Percentiles rank a stretch among this genome's conserved stretches.
Conservation (phyloP, 2,113 vertebrate species). For the Gymnobelideus leadbeateri region DNA sequence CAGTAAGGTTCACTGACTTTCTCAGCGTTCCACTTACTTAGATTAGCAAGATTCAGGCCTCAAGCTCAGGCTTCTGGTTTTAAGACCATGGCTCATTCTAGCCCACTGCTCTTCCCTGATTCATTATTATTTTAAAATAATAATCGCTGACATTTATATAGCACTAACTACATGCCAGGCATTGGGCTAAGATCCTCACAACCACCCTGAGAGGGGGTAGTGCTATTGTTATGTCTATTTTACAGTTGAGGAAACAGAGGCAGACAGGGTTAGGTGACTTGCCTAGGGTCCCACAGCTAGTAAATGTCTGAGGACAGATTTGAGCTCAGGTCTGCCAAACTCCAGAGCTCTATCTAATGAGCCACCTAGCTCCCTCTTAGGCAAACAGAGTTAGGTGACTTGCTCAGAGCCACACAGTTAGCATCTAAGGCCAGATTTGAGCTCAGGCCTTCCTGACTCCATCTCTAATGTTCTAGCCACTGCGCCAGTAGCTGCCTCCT, state of each 20-base stretch:
- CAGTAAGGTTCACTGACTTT: background rate
- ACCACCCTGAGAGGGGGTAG: background rate
- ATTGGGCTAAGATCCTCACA: background rate
- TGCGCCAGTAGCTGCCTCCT: too few species aligned
- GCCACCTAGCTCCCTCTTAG: too few species aligned
- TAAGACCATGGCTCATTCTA: background rate
- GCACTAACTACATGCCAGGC: background rate
- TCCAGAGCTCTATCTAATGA: background rate
- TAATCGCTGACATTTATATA: background rate
- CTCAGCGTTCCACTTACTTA: too few species aligned
- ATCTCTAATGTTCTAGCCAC: background rate
- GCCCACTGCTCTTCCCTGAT: background rate
- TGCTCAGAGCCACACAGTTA: too few species aligned
- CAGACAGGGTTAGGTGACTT: background rate
- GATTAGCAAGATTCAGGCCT: background rate
- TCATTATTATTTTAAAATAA: background rate
- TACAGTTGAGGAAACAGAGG: background rate
- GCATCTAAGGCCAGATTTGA: background rate
- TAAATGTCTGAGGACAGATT: too few species aligned
- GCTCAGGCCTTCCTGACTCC: background rate
- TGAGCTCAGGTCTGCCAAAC: background rate
- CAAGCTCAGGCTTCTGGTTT: too few species aligned
- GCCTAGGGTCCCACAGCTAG: too few species aligned
- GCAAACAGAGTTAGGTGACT: background rate
- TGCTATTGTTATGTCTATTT: background rate